These are phyloP conservation scores for Chymomyza procnemis DNA, from an alignment of 2,888 invertebrate genomes.

Conservation along the genomic window DNA sequence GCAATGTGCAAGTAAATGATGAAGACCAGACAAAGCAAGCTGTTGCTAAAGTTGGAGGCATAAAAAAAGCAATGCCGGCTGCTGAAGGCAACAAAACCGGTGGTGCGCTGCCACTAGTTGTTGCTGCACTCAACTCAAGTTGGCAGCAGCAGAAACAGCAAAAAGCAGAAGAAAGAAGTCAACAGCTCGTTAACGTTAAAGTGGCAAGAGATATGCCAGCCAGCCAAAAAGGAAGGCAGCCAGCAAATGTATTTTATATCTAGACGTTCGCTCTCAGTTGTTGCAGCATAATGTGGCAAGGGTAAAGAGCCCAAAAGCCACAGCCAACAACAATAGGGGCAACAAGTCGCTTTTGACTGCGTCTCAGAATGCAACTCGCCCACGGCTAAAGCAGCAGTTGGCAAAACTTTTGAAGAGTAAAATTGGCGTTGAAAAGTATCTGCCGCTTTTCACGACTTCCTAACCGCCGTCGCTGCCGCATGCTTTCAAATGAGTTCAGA, in stretches of 20 bases:
- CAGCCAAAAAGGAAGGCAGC: conserved; percentile 6
- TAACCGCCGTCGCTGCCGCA: neutral
- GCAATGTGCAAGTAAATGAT: conserved; percentile 37
- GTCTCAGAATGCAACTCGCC: conserved; percentile 53
- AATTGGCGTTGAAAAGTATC: conserved; percentile 73
- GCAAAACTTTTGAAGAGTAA: conserved; percentile 58
- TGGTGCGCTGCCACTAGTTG: neutral
- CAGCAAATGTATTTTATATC: neutral
- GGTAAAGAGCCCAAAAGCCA: conserved; percentile 20
- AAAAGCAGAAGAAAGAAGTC: conserved; percentile 65
- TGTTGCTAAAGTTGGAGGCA: conserved; percentile 12
- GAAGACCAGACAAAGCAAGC: conserved; percentile 36
- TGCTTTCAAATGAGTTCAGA: conserved; percentile 3
- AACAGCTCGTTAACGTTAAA: conserved; percentile 73
- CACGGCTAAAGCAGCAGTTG: conserved; percentile 47
- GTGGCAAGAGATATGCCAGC: conserved; percentile 68
- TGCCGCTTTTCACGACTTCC: conserved; percentile 37
- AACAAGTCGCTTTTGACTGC: conserved; percentile 67
- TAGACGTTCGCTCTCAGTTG: conserved; percentile 9
- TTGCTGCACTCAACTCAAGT: conserved; percentile 51
- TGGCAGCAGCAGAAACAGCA: conserved; percentile 35
- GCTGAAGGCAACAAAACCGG: conserved; percentile 22
- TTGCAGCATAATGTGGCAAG: conserved; percentile 24
- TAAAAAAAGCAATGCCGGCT: neutral
- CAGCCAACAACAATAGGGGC: conserved; percentile 69